phyloP scores from a whole-genome alignment of 2,888 invertebrate species.

The Cotesia congregata region DNA sequence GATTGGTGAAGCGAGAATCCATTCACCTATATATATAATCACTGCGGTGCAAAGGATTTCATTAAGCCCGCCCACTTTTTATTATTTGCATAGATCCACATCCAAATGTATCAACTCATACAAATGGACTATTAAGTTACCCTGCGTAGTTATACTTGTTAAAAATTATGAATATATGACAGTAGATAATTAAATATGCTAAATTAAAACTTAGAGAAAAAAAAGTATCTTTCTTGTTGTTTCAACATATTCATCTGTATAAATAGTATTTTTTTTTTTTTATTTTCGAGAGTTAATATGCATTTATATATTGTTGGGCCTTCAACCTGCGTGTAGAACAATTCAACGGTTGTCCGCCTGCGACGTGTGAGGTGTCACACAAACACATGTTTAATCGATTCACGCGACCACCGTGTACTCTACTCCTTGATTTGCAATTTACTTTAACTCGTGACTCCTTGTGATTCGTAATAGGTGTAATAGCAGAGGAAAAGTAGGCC shows the following conservation, averaged over 20 bases:
- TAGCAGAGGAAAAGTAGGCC: neutral
- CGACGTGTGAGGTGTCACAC: neutral
- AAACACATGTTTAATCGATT: neutral
- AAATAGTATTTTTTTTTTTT: neutral
- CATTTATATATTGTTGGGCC: neutral
- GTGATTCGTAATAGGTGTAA: neutral
- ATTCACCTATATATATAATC: neutral
- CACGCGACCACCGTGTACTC: neutral
- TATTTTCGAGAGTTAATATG: neutral
- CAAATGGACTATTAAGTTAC: neutral
- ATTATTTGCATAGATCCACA: conserved; percentile 1
- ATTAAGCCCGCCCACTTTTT: neutral
- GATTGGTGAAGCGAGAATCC: neutral
- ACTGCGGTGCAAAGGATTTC: neutral
- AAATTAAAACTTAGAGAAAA: neutral
- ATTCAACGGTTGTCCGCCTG: conserved; percentile 1
- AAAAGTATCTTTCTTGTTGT: neutral
- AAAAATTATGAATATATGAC: neutral
- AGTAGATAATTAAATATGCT: neutral
- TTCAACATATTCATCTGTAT: neutral
- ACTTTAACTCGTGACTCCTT: neutral
- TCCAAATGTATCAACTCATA: neutral
- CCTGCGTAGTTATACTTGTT: neutral
- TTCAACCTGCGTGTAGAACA: neutral
- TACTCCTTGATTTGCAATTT: neutral